Conservation (phyloP, 1,140 invertebrate genomes). For the Globodera rostochiensis region DNA sequence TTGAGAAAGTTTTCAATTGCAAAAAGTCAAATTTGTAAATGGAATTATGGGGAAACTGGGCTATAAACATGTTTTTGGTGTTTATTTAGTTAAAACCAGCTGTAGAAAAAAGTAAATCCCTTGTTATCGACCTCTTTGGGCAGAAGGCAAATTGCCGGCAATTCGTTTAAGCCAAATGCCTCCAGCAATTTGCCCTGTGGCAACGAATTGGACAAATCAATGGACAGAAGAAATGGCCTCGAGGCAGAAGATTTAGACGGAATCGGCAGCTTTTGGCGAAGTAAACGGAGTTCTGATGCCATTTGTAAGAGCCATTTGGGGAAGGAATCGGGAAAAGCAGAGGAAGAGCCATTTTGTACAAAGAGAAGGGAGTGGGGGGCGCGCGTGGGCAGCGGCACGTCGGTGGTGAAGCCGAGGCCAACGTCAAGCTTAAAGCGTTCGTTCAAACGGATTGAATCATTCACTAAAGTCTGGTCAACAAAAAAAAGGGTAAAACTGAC, state of each 20-base stretch:
- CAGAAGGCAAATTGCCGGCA: not conserved
- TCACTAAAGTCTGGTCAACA: not conserved
- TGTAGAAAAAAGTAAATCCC: too few species aligned
- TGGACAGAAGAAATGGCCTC: not conserved
- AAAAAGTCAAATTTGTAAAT: too few species aligned
- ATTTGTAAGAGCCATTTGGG: not conserved
- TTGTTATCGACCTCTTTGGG: not conserved
- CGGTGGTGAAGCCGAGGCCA: constrained; percentile 38
- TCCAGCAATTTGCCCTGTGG: not conserved
- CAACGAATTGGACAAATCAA: not conserved
- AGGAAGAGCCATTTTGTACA: constrained; percentile 4
- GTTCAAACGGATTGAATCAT: not conserved
- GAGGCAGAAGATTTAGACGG: not conserved
- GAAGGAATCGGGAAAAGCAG: not conserved
- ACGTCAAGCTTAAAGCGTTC: constrained; percentile 33
- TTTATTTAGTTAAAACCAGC: too few species aligned
- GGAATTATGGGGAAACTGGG: too few species aligned
- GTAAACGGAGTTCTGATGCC: not conserved
- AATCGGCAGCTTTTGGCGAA: too few species aligned
- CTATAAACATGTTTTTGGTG: too few species aligned
- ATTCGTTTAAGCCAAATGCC: not conserved
- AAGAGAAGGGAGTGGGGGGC: constrained; percentile 23
- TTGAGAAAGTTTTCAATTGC: too few species aligned
- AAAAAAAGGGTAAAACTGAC: constrained; percentile 6
- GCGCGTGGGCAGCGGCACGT: constrained; percentile 26